These are phyloP conservation scores for Steinernema carpocapsae DNA, from an alignment of 2,888 invertebrate genomes.

Conservation along the genomic window DNA sequence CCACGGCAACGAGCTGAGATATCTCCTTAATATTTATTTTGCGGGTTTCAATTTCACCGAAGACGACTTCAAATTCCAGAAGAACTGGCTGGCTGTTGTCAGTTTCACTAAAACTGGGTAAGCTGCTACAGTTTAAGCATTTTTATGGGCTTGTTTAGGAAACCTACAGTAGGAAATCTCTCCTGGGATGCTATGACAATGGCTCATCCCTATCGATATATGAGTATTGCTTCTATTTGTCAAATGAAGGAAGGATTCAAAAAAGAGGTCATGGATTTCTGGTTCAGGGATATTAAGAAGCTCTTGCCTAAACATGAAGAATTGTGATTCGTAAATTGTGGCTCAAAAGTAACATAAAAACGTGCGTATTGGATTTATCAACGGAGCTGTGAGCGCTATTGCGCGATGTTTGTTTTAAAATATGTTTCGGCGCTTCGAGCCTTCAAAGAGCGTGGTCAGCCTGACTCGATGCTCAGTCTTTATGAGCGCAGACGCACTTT, in stretches of 20 bases:
- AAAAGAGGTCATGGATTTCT: background rate
- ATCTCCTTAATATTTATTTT: background rate
- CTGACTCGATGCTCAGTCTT: too few relatives aligned
- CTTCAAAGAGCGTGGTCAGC: too few relatives aligned
- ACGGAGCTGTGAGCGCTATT: too few relatives aligned
- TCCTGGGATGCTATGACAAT: background rate
- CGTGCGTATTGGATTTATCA: too few relatives aligned
- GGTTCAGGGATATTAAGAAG: background rate
- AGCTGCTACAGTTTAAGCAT: background rate
- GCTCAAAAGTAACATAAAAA: too few relatives aligned
- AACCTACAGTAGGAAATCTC: background rate
- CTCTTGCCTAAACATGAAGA: background rate
- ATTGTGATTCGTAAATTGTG: too few relatives aligned
- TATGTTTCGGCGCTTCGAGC: too few relatives aligned
- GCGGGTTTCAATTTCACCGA: background rate
- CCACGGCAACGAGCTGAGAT: background rate
- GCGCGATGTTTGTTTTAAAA: too few relatives aligned
- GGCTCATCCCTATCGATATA: background rate
- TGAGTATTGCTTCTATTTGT: background rate
- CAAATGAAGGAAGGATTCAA: conserved; percentile 11
- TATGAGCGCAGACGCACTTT: too few relatives aligned
- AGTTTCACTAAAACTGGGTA: background rate
- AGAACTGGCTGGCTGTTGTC: background rate
- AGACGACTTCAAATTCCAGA: background rate
- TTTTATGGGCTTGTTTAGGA: background rate